Percentiles rank a stretch among this genome's conserved stretches.
Evolutionary conservation across 2,797 vertebrate species (phyloP).

Genomic region (Buphagus erythrorhynchus): DNA sequence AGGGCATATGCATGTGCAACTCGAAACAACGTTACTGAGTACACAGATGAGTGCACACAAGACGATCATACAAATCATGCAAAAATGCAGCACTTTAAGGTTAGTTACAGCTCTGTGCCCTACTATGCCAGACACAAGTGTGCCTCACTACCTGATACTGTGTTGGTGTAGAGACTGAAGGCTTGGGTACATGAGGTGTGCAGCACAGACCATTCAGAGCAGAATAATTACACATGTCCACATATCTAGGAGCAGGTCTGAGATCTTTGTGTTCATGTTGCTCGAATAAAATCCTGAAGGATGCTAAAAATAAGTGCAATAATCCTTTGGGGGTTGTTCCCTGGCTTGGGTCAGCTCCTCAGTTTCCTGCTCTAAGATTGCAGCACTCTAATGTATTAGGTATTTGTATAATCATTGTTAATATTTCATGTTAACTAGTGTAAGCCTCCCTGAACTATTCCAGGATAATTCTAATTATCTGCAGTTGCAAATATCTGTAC

Average conservation of each 20-base stretch:
- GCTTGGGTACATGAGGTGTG: not conserved
- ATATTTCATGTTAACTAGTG: constrained; percentile 21
- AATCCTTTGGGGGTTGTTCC: not conserved
- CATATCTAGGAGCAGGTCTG: not conserved
- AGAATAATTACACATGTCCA: not conserved
- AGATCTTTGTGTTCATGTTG: not conserved
- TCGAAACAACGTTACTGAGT: not conserved
- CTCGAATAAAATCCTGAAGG: not conserved
- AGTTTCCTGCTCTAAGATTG: not conserved
- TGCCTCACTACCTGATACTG: not conserved
- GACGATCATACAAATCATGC: not conserved
- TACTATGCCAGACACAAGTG: not conserved
- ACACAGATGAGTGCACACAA: not conserved
- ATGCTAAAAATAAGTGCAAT: not conserved
- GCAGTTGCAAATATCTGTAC: constrained; percentile 34
- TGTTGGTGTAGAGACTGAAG: not conserved
- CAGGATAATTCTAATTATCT: constrained; percentile 48
- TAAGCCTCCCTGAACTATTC: constrained; percentile 41
- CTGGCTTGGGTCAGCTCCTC: not conserved
- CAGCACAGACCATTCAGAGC: not conserved
- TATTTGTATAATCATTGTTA: constrained; percentile 19
- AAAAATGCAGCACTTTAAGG: constrained; percentile 11
- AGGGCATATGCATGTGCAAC: not conserved
- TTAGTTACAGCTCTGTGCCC: not conserved
- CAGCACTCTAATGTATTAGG: not conserved